Base-by-base conservation (phyloP, 2,888 invertebrate species). In the Therioaphis trifolii region DNA sequence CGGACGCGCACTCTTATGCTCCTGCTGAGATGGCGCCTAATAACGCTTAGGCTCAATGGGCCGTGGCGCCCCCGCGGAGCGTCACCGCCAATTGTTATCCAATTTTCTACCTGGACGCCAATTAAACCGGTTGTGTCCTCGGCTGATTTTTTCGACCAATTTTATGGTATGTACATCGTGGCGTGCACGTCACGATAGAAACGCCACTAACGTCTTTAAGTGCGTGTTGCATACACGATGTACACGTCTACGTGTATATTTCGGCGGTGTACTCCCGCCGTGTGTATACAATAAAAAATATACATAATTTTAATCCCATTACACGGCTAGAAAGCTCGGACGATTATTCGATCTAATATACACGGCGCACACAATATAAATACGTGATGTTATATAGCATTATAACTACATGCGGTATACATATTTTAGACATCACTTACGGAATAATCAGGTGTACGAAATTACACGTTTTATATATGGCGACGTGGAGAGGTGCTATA, bases 21-120 rank as follows among this genome's bases (percentile, higher is more conserved):
- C 82, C 52, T 74, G 82, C 82, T 74, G 82, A 35, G 74, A 49
- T 52, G 82, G 82, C 74, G 82, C 74, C 82, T 74, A 63, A 49
- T 52, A 79, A 79, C 55, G 78, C 27, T n/a, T 14, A 49, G 49
- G 58, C 61, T 29, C 71, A 72, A 80, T 24, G 61, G 74, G 35
- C 49, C 72, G 46, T 46, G 61, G 71, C 71, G 71, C 80, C 71
- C 74, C 74, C 24, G 21, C 74, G 49, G 74, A 72, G 82, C 58
- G 63, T 61, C 72, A 63, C 49, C 63, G 74, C 24, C 46, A 74
- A 63, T 69, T 79, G 78, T 79, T 71, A 74, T 49, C 74, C 82
- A 61, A 63, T 82, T 82, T 72, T 74, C 61, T 74, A 74, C 61
- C 46, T 71, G 79, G 58, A 29, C 82, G 82, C 63, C 74, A 80